phyloP scores from a whole-genome alignment of 2,888 invertebrate species.

The Drosophila algonquin region DNA sequence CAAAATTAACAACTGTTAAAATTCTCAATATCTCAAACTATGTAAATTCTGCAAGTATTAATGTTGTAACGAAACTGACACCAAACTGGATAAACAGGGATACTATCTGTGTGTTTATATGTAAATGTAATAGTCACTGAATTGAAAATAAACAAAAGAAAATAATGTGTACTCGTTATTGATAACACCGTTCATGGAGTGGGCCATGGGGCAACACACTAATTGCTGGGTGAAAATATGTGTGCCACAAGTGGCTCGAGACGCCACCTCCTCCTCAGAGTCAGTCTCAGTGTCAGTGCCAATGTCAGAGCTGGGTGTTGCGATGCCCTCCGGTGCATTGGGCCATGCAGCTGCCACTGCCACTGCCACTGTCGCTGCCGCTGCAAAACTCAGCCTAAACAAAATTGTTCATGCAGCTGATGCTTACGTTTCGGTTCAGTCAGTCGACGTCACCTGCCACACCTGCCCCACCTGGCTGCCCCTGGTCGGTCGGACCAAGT shows the following conservation, averaged over 20 bases:
- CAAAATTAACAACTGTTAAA: background rate
- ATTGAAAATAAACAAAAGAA: constrained; percentile 17
- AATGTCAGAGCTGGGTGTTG: constrained; percentile 21
- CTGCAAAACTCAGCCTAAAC: background rate
- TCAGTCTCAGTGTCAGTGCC: constrained; percentile 16
- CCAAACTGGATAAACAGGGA: constrained; percentile 29
- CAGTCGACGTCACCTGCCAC: constrained; percentile 5
- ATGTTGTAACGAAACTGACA: background rate
- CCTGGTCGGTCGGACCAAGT: constrained; percentile 26
- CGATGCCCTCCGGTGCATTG: constrained; percentile 44
- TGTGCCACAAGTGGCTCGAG: constrained; percentile 67
- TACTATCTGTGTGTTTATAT: background rate
- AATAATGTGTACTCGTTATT: constrained; percentile 1
- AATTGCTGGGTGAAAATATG: constrained; percentile 70
- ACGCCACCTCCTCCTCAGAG: constrained; percentile 10
- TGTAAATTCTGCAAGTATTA: background rate
- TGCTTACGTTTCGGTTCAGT: constrained; percentile 21
- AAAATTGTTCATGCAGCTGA: constrained; percentile 32
- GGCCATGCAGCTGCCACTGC: constrained; percentile 32
- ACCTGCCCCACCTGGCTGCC: constrained; percentile 15
- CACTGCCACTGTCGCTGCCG: too few species aligned
- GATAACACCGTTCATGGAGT: constrained; percentile 1
- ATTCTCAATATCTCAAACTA: too few species aligned
- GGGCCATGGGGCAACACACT: constrained; percentile 14
- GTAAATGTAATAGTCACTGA: background rate